Conservation (phyloP, 1,140 invertebrate species). For the Aphelenchoides besseyi region DNA sequence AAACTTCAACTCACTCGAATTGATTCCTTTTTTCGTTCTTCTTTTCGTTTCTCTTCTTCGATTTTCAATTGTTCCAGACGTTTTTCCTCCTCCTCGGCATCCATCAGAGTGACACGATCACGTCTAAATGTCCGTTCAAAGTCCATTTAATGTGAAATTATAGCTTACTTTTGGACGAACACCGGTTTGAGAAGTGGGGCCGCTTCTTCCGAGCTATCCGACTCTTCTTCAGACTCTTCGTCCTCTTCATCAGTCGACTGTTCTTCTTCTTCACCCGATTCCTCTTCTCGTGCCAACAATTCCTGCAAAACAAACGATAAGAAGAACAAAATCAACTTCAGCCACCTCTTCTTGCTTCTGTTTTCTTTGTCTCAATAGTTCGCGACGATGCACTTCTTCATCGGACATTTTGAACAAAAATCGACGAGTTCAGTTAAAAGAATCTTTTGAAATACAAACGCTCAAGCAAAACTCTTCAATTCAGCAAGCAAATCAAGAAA, state of each 20-base stretch:
- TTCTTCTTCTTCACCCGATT: conserved; percentile 69
- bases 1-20: conserved; percentile 68
- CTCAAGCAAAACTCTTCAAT: no score
- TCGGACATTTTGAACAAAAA: no score
- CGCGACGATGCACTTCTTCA: no score
- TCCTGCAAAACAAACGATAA: not conserved
- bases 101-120: conserved; percentile 88
- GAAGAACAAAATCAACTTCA: no score
- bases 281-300: conserved; percentile 65
- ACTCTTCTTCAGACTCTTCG: conserved; percentile 79
- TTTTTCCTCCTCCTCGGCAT: conserved; percentile 81
- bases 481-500: no score
- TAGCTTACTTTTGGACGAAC: conserved; percentile 78
- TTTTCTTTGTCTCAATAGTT: no score
- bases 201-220: conserved; percentile 73
- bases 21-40: conserved; percentile 78
- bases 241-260: conserved; percentile 74
- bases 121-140: conserved; percentile 64
- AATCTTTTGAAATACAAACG: no score
- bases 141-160: not conserved
- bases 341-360: no score
- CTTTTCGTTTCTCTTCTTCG: conserved; percentile 75
- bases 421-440: no score
- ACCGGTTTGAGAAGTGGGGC: conserved; percentile 88
- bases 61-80: conserved; percentile 78